Evolutionary conservation across 1,140 invertebrate species (phyloP), one percentile per base, ranked within the genome.

Genomic region (Cydia splendana): DNA sequence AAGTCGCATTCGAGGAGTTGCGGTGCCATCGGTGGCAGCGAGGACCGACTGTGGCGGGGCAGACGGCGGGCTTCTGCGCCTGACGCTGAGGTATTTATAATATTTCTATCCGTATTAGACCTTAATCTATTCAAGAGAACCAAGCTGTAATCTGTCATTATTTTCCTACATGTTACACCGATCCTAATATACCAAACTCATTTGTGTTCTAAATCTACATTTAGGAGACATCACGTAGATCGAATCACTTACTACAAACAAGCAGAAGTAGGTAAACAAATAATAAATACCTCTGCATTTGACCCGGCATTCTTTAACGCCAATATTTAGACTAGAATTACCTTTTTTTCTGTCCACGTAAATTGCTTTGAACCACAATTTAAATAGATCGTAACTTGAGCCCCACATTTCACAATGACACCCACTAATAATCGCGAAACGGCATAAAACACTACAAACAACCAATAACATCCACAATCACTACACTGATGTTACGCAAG

Each of bases 1-100:
- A 96, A 95, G 83, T 96, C 95, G 78, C 95, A 96, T 77, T 97
- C 96, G 18, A 94, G 96, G 65, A 97, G 96, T 86, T 97, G 97
- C 87, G 97, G 97, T 1, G 97, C 96, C 65, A 97, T 97, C 53
- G 96, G 96, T 2, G 96, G 95, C n/a, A 95, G 94, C 83, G 95
- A 92, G 78, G 91, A 94, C 77, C 79, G 92, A 30, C 76, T 92
- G 65, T 90, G 93, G 93, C 85, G 89, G 77, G 90, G 93, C 80
- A 89, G 94, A 89, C 89, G 95, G 48, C 93, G 96, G 76, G 90
- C 91, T 6, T 93, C 91, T 12, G 91, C 90, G 6, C 91, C 91
- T 57, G 91, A 93, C 76, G 91, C 90, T 30, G 91, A 93, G 87
- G 91, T 92, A 86, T 53, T 30, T 18, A 42, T 4, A 30, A 42